phyloP scores from a whole-genome alignment of 1,140 invertebrate species.

The Aphelenchoides avenae region DNA sequence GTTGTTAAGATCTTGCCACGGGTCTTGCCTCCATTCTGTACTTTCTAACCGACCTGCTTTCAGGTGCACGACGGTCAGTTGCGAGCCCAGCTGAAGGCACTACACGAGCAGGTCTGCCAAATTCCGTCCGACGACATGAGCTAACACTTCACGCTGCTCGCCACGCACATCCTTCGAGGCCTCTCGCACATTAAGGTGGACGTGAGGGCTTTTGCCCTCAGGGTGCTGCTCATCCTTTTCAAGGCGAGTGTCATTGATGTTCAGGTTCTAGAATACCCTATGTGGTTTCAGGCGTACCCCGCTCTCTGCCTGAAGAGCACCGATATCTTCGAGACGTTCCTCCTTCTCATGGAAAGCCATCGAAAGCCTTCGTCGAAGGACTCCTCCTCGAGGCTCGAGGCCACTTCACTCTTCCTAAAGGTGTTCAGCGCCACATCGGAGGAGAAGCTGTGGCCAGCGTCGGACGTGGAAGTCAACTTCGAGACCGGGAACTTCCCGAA shows the following conservation, averaged over 20 bases:
- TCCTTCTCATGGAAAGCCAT: conserved; percentile 20
- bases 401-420: conserved; percentile 20
- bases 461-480: too few relatives aligned
- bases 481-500: too few relatives aligned
- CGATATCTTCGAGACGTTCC: conserved; percentile 25
- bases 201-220: conserved; percentile 23
- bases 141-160: conserved; percentile 17
- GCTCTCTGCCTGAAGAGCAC: conserved; percentile 1
- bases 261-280: too few relatives aligned
- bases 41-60: conserved; percentile 5
- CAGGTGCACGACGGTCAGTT: conserved; percentile 1
- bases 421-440: conserved; percentile 12
- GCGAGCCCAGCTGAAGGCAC: conserved; percentile 18
- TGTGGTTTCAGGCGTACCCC: background rate
- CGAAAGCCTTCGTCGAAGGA: conserved; percentile 1
- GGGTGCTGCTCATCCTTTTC: conserved; percentile 25
- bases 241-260: background rate
- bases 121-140: conserved; percentile 8
- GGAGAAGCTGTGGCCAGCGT: too few relatives aligned
- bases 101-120: conserved; percentile 6
- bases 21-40: conserved; percentile 7
- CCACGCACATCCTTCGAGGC: conserved; percentile 20
- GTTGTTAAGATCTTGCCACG: conserved; percentile 2
- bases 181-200: conserved; percentile 11
- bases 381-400: conserved; percentile 1